phyloP scores from a whole-genome alignment of 2,113 vertebrate genomes.

The Trinectes maculatus region DNA sequence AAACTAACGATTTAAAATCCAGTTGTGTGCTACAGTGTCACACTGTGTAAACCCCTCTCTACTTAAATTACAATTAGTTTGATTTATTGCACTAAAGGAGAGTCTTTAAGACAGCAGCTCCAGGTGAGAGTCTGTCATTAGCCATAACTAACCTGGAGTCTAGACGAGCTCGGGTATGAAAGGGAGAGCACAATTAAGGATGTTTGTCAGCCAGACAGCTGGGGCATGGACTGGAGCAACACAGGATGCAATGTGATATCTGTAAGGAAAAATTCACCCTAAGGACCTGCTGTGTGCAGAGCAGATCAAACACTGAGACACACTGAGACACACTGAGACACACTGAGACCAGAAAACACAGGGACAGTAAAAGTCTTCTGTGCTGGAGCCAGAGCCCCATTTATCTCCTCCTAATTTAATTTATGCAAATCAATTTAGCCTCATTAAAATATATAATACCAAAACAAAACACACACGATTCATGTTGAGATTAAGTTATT shows the following conservation, averaged over 20 bases:
- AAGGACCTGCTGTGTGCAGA: constrained; percentile 13
- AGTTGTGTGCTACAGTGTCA: not conserved
- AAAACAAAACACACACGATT: not conserved
- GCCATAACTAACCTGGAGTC: constrained; percentile 50
- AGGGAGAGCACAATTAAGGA: constrained; percentile 47
- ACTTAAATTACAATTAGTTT: not conserved
- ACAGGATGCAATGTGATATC: constrained; percentile 53
- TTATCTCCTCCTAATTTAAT: too few relatives aligned
- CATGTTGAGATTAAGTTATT: not conserved
- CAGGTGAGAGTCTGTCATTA: constrained; percentile 56
- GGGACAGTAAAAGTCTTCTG: not conserved
- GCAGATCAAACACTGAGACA: constrained; percentile 24
- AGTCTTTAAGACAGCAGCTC: constrained; percentile 2
- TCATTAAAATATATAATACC: not conserved
- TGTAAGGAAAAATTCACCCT: constrained; percentile 14
- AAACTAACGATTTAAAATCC: not conserved
- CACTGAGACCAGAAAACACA: not conserved
- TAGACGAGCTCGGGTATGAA: constrained; percentile 23
- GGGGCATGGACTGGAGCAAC: constrained; percentile 16
- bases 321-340: constrained; percentile 1
- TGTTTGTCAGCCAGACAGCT: constrained; percentile 59
- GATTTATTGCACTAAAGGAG: constrained; percentile 15
- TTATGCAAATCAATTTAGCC: not conserved
- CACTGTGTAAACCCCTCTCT: not conserved
- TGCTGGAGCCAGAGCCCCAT: too few relatives aligned